A percentile compares a stretch with the other conserved stretches of the same genome.
phyloP scores from a whole-genome alignment of 2,113 vertebrate species.

The Monarcha castaneiventris region DNA sequence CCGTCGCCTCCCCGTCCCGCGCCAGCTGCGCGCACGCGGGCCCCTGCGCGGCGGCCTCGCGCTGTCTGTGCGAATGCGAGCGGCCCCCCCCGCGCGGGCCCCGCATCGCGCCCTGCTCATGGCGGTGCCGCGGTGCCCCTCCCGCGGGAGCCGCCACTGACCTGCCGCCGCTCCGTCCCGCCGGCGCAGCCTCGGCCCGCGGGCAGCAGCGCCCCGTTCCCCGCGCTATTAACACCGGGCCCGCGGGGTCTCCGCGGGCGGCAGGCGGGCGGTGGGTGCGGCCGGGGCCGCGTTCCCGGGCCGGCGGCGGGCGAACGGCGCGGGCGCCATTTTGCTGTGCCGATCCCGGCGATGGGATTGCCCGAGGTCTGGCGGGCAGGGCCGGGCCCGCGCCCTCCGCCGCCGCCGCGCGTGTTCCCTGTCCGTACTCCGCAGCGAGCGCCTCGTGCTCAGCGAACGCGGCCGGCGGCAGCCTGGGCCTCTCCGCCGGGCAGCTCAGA shows the following conservation, averaged over 20 bases:
- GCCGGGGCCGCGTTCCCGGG: not conserved
- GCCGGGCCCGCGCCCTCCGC: not conserved
- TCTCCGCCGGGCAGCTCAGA: rapidly evolving
- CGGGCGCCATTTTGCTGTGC: conserved; percentile 9
- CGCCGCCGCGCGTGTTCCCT: not conserved
- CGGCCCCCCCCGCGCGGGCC: not conserved
- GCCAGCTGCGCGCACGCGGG: too few relatives aligned
- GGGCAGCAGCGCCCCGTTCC: not conserved
- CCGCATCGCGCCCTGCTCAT: too few relatives aligned
- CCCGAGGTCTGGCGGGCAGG: not conserved
- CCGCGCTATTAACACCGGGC: not conserved
- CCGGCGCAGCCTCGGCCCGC: not conserved
- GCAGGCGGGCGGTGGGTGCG: not conserved
- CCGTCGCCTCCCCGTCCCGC: too few relatives aligned
- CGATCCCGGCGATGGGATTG: not conserved
- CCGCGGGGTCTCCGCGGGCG: not conserved
- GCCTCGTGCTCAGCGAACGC: not conserved
- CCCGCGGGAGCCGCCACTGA: too few relatives aligned
- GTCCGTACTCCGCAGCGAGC: rapidly evolving
- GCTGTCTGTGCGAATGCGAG: too few relatives aligned
- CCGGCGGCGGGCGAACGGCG: not conserved
- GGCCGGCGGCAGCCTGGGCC: rapidly evolving
- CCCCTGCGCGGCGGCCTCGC: too few relatives aligned
- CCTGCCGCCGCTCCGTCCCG: too few relatives aligned
- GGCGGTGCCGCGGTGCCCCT: too few relatives aligned